phyloP scores from a whole-genome alignment of 2,888 invertebrate genomes.

The Frankliniella fusca region DNA sequence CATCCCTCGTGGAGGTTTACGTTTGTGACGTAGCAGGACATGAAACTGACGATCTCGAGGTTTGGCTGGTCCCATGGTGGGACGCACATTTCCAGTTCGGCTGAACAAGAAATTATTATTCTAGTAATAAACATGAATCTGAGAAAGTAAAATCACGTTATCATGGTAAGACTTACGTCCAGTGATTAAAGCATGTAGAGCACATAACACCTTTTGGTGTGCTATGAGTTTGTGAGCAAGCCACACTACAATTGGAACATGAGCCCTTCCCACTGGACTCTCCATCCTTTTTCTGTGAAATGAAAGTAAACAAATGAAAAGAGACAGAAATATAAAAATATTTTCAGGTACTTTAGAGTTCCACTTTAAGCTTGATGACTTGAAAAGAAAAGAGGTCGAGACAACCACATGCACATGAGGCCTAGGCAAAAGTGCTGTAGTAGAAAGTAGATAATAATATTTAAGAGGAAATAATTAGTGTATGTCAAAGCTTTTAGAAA shows the following conservation, averaged over 20 bases:
- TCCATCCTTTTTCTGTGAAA: constrained; percentile 44
- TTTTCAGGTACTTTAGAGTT: no score
- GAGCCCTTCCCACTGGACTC: constrained; percentile 43
- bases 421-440: no score
- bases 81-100: constrained; percentile 75
- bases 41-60: constrained; percentile 47
- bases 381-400: no score
- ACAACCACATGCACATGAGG: no score
- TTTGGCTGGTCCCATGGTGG: constrained; percentile 66
- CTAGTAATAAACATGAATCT: constrained; percentile 10
- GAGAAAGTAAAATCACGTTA: constrained; percentile 21
- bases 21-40: constrained; percentile 51
- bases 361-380: no score
- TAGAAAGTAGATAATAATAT: no score
- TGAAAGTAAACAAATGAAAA: constrained; percentile 41
- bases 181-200: constrained; percentile 79
- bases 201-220: constrained; percentile 75
- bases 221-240: constrained; percentile 67
- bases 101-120: constrained; percentile 49
- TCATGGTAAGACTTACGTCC: constrained; percentile 61
- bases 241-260: constrained; percentile 68
- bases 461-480: no score
- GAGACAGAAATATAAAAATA: no score
- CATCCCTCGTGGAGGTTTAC: constrained; percentile 93
- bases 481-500: no score